Evolutionary conservation across 1,140 invertebrate species (phyloP), one percentile per base, ranked within the genome.

Genomic region (Macrobrachium nipponense): DNA sequence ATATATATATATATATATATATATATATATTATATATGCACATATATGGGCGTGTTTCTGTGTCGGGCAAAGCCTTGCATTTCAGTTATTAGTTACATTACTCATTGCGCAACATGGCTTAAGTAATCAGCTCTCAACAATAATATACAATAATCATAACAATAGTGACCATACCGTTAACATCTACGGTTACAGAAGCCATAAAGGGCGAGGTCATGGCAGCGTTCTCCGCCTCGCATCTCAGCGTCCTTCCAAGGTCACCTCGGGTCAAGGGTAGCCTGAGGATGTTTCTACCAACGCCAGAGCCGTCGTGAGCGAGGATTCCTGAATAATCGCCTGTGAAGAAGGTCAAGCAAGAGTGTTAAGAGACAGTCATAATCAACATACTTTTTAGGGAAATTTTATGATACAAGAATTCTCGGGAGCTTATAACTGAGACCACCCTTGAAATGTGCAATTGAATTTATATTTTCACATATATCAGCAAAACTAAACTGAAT

Each of bases 211-310:
- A 75, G 77, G 93, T 91, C 51, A 97, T 92, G 2, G 96, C 95
- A 27, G 93, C 93, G 87, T 94, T 96, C 83, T 94, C 93, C 11
- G 95, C 95, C 89, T 93, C 93, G 91, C 97, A 98, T 90, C 95
- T 94, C 89, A 96, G 94, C 83, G 93, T 93, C 15, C 95, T 93
- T 2, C 93, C 94, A 87, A 97, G 91, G 92, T 97, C 96, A 60
- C 94, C 94, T 58, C 96, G 93, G 27, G 94, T 94, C 76, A 97
- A 92, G 68, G 93, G 93, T 89, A 97, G 91, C 79, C 93, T 92
- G 87, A 96, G 90, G 88, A 92, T 92, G 82, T 94, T 94, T 60
- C 92, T 93, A 73, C 93, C 94, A 8, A 92, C 93, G 27, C 93
- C 94, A 10, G 94, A 92, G 23, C 94, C 95, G 89, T 94, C 92